Base-by-base conservation (phyloP, 1,140 invertebrate genomes). In the Lucilia cuprina region DNA sequence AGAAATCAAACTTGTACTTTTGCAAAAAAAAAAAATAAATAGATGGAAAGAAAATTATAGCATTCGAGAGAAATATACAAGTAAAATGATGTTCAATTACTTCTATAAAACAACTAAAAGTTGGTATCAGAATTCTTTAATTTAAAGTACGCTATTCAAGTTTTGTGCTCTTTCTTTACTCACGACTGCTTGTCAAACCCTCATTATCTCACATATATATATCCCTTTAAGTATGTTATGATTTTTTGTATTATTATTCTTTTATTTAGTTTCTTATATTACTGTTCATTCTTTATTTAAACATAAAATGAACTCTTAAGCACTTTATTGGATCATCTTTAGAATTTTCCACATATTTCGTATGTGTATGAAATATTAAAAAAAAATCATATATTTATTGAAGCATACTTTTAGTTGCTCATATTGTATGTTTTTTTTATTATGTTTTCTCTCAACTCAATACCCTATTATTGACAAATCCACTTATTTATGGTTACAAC, bases 401-500 rank as follows among this genome's bases (percentile, higher is more conserved):
- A 78, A 78, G 75, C 75, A 78, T 78, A 78, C 41, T 47, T 78
- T 78, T 19, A 19, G 35, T 78, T 78, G 9, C 35, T 41, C 25
- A 47, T 47, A 8, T 17, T 35, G 41, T 41, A n/a, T 41, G 17
- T 19, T 17, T n/a, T 30, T 30, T 2, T 78, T 49, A 17, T 78
- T n/a, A 78, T n/a, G 75, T 47, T 47, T 78, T 78, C 13, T 41
- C 13, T 77, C 75, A 78, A 34, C 55, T 70, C n/a, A 41, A 41
- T 47, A 49, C 41, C 19, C 41, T 19, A n/a, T 78, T 19, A n/a
- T 78, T 78, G 75, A 78, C 75, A 78, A 78, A 78, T 78, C 35
- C 75, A 78, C 75, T 78, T 78, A 78, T 78, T 78, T 78, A 78
- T 78, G 75, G 75, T 47, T 78, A 78, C 35, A 19, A 19, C 34